phyloP scores from a whole-genome alignment of 2,797 vertebrate species.

The Eutrigla gurnardus region DNA sequence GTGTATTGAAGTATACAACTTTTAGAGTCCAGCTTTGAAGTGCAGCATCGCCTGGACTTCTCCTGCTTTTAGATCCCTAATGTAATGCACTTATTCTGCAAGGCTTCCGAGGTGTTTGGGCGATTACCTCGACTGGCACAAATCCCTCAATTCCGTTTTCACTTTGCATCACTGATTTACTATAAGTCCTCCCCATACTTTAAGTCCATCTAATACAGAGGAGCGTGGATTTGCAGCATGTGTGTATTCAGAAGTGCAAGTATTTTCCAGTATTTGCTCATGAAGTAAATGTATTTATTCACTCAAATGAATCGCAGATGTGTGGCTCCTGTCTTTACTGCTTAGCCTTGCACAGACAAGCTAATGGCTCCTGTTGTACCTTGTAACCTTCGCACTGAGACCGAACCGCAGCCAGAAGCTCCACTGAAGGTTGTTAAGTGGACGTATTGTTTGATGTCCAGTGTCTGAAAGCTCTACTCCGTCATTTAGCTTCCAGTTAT shows the following conservation, averaged over 20 bases:
- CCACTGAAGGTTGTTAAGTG: conserved; percentile 19
- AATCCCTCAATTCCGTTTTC: conserved; percentile 52
- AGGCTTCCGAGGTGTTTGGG: conserved; percentile 42
- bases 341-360: conserved; percentile 25
- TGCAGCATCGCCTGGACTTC: conserved; percentile 27
- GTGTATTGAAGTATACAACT: neutral
- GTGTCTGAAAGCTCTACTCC: conserved; percentile 26
- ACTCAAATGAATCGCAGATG: conserved; percentile 37
- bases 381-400: conserved; percentile 25
- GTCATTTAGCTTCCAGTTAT: conserved; percentile 24
- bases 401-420: conserved; percentile 21
- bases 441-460: conserved; percentile 18
- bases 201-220: conserved; percentile 27
- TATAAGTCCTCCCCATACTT: conserved; percentile 20
- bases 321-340: conserved; percentile 36
- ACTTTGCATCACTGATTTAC: conserved; percentile 41
- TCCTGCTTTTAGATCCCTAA: conserved; percentile 24
- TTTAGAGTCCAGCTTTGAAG: neutral
- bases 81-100: conserved; percentile 24
- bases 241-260: conserved; percentile 26
- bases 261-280: conserved; percentile 30
- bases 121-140: conserved; percentile 30
- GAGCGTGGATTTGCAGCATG: conserved; percentile 34
- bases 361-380: conserved; percentile 38
- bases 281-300: conserved; percentile 27